Conservation (phyloP, 2,888 invertebrate species). For the Tetragnatha montana region DNA sequence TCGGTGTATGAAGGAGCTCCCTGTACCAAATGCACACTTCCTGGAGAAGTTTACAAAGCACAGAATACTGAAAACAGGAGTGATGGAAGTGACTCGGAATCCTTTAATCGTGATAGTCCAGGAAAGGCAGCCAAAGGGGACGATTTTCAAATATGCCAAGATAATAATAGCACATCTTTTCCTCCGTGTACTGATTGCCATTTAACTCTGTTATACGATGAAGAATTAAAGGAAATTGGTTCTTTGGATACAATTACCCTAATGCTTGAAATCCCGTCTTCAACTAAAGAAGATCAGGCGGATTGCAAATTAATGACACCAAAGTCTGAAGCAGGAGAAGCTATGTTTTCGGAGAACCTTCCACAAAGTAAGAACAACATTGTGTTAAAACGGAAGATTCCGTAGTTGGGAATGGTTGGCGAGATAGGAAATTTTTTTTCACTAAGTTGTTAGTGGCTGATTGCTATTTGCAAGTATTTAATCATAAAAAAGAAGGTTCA, state of each 20-base stretch:
- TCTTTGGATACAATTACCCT: neutral
- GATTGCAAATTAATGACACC: too few relatives aligned
- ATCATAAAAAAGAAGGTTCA: too few relatives aligned
- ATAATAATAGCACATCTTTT: neutral
- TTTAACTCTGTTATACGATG: neutral
- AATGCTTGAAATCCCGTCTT: conserved; percentile 9
- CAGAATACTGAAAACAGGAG: neutral
- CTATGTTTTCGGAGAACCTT: too few relatives aligned
- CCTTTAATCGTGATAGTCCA: neutral
- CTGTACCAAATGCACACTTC: neutral
- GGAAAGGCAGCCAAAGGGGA: neutral
- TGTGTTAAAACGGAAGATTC: conserved; percentile 5
- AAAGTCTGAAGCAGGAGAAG: too few relatives aligned
- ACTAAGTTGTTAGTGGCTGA: too few relatives aligned
- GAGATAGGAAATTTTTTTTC: too few relatives aligned
- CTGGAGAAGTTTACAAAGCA: neutral
- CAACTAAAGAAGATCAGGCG: too few relatives aligned
- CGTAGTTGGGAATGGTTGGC: too few relatives aligned
- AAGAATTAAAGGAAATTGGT: neutral
- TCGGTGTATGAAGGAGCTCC: neutral
- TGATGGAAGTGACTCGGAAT: neutral
- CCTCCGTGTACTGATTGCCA: conserved; percentile 16
- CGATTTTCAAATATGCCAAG: too few relatives aligned
- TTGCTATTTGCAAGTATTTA: too few relatives aligned
- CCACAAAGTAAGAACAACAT: neutral